Evolutionary conservation across 2,888 invertebrate genomes (phyloP).

Genomic region (Heliconius hortense): DNA sequence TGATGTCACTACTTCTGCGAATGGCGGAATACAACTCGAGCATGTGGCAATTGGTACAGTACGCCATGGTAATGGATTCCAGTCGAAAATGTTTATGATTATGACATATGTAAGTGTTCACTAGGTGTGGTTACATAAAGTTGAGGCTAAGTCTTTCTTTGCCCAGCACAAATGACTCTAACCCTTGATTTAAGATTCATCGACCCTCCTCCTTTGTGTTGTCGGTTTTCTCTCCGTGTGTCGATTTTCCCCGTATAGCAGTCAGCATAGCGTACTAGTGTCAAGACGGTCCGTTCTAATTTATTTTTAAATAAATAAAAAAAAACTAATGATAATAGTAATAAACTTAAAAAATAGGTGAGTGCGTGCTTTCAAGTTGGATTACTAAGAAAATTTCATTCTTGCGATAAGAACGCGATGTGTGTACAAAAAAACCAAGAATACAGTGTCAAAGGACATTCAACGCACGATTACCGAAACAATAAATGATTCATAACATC

Average conservation of each 20-base stretch:
- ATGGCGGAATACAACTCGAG: too few species aligned
- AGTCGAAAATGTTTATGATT: neutral
- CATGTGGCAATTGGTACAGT: too few species aligned
- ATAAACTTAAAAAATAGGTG: too few species aligned
- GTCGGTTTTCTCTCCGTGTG: too few species aligned
- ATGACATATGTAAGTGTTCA: neutral
- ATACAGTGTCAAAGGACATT: conserved; percentile 52
- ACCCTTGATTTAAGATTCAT: too few species aligned
- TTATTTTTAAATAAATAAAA: neutral
- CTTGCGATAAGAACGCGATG: conserved; percentile 5
- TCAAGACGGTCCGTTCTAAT: neutral
- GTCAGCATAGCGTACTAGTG: neutral
- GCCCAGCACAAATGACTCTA: too few species aligned
- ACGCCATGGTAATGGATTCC: too few species aligned
- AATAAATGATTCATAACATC: conserved; percentile 57
- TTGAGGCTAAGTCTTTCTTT: too few species aligned
- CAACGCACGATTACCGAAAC: conserved; percentile 55
- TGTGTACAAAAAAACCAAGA: neutral
- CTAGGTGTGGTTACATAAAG: neutral
- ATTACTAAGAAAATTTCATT: conserved; percentile 4
- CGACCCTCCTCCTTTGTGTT: too few species aligned
- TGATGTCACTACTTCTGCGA: too few species aligned
- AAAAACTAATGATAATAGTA: neutral
- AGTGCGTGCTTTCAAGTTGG: too few species aligned
- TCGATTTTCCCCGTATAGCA: neutral